Base-by-base conservation (phyloP, 1,140 invertebrate genomes). In the Pectinophora gossypiella region DNA sequence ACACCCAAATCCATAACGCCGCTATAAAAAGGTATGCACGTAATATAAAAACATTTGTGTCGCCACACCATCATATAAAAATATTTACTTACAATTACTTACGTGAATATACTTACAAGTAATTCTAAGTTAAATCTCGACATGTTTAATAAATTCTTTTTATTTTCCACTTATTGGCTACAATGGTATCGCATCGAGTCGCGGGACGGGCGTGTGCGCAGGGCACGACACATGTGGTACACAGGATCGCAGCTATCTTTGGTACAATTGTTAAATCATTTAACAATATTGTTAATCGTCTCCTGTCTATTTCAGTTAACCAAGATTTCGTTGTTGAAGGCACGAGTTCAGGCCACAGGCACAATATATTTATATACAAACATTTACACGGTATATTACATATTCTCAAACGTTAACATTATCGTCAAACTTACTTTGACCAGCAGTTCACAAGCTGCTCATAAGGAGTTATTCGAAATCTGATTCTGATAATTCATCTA, bases 11-110 rank as follows among this genome's bases (percentile, higher is more conserved):
- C 27, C 27, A 32, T 12, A 32, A 9, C 27, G 27, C 27, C 27
- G 27, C 27, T 32, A 32, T 32, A 32, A 32, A 32, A 32, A 32
- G 9, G 27, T 32, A 32, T 32, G 27, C 27, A 32, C n/a, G n/a
- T 70, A 59, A 76, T 76, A 78, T 76, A 84, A 85, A 79, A 85
- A 80, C 70, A 82, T 80, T 82, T 82, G 79, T 78, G 81, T 83
- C 50, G 59, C 44, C 49, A 69, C 79, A 86, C 77, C 82, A 76
- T 53, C 48, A 81, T 85, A 86, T 85, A 86, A 84, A 86, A 86
- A 86, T 84, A 86, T 83, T 80, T 73, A 70, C 74, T 76, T 80
- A 76, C 64, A 81, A 54, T 69, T 76, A 76, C 72, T 81, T 76
- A 67, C 72, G 83, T 80, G 73, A 84, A 81, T 80, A 85, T 76